These are phyloP conservation scores for Xylocopa sonorina DNA, from an alignment of 1,140 invertebrate genomes.

Conservation along the genomic window DNA sequence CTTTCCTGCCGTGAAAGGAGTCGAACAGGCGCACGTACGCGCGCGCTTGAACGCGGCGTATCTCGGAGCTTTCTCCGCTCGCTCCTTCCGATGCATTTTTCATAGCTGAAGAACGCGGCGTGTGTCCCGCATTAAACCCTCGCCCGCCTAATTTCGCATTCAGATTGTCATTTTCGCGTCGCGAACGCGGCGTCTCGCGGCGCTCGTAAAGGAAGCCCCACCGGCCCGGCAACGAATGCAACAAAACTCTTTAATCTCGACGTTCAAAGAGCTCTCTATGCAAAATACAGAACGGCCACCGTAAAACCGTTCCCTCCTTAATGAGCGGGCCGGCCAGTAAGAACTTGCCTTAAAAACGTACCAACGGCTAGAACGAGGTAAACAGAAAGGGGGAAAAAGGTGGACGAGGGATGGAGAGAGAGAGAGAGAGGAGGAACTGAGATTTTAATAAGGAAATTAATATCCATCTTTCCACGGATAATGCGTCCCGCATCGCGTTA, in stretches of 20 bases:
- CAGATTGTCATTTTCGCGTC: conserved; percentile 49
- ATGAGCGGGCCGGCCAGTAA: conserved; percentile 13
- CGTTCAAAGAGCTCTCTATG: conserved; percentile 19
- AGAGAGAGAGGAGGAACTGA: neutral
- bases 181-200: conserved; percentile 5
- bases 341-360: conserved; percentile 18
- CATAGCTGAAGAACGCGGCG: neutral
- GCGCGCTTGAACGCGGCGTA: neutral
- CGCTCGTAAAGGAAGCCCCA: conserved; percentile 21
- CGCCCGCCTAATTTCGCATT: conserved; percentile 45
- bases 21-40: neutral
- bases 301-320: conserved; percentile 25
- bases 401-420: no score
- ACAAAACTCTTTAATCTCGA: conserved; percentile 43
- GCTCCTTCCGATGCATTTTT: conserved; percentile 7
- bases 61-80: neutral
- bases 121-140: conserved; percentile 2
- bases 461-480: conserved; percentile 23
- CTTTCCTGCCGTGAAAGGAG: conserved; percentile 1
- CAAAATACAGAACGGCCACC: conserved; percentile 18
- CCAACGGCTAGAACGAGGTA: conserved; percentile 1
- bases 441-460: conserved; percentile 39
- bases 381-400: neutral
- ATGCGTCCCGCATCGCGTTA: conserved; percentile 20
- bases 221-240: neutral